phyloP scores from a whole-genome alignment of 2,113 vertebrate species.

The Oncorhynchus nerka region DNA sequence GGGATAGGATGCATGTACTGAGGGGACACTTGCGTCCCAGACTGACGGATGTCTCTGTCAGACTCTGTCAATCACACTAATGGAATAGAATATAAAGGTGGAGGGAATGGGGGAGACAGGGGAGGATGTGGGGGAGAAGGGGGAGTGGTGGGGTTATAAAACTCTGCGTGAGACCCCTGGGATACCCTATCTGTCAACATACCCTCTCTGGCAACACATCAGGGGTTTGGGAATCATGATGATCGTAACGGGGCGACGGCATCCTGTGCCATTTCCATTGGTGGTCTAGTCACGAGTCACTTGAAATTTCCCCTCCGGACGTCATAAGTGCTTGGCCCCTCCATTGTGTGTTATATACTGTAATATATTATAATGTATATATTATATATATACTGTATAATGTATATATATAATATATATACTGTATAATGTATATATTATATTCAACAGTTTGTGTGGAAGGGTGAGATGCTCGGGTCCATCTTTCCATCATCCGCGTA shows the following conservation, averaged over 20 bases:
- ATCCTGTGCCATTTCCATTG: not conserved
- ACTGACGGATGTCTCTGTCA: conserved; percentile 18
- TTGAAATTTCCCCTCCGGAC: not conserved
- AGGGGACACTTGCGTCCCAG: conserved; percentile 4
- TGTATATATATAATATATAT: too few relatives aligned
- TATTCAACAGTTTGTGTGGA: not conserved
- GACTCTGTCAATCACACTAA: conserved; percentile 44
- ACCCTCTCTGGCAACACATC: too few relatives aligned
- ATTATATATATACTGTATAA: too few relatives aligned
- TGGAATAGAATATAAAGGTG: conserved; percentile 28
- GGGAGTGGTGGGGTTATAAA: not conserved
- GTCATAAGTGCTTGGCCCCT: not conserved
- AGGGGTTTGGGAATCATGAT: too few relatives aligned
- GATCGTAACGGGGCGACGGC: too few relatives aligned
- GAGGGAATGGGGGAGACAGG: not conserved
- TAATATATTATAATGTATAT: too few relatives aligned
- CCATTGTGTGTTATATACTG: not conserved
- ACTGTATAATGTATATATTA: too few relatives aligned
- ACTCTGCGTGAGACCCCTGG: conserved; percentile 1
- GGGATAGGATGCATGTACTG: not conserved
- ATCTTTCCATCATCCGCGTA: conserved; percentile 30
- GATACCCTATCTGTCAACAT: not conserved
- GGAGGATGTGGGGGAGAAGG: not conserved
- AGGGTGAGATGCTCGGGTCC: not conserved
- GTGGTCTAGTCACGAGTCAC: too few relatives aligned